These are phyloP conservation scores for Corydoras sp. DNA, from an alignment of 2,113 vertebrate species.

Conservation along the genomic window DNA sequence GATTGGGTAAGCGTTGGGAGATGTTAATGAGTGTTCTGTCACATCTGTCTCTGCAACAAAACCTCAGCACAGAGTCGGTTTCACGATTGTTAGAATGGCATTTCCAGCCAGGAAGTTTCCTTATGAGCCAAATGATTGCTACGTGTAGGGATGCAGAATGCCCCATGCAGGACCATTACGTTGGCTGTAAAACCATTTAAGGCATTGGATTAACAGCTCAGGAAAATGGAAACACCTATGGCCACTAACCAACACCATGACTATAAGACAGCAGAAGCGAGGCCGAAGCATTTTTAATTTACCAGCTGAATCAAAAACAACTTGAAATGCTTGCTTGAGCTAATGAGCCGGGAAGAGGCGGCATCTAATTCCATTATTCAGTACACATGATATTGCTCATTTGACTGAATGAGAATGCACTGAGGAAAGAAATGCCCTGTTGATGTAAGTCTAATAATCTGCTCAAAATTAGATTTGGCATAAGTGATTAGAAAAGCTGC, in stretches of 20 bases:
- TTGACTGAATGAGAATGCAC: neutral
- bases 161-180: no score
- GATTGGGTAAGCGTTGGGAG: neutral
- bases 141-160: no score
- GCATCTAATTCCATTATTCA: conserved; percentile 11
- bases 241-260: neutral
- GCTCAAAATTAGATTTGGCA: conserved; percentile 9
- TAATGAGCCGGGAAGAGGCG: conserved; percentile 8
- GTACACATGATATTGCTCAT: neutral
- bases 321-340: conserved; percentile 6
- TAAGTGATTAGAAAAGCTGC: conserved; percentile 10
- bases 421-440: neutral
- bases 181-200: conserved; percentile 14
- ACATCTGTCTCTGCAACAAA: conserved; percentile 12
- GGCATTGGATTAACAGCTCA: conserved; percentile 27
- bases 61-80: conserved; percentile 7
- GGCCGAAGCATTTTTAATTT: conserved; percentile 13
- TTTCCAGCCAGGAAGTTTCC: conserved; percentile 13
- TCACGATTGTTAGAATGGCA: conserved; percentile 10
- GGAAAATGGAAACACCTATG: conserved; percentile 14
- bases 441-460: conserved; percentile 12
- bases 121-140: conserved; percentile 17
- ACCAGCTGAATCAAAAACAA: neutral
- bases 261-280: neutral
- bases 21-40: conserved; percentile 33